phyloP scores from a whole-genome alignment of 1,140 invertebrate genomes.

The Cydia fagiglandana region DNA sequence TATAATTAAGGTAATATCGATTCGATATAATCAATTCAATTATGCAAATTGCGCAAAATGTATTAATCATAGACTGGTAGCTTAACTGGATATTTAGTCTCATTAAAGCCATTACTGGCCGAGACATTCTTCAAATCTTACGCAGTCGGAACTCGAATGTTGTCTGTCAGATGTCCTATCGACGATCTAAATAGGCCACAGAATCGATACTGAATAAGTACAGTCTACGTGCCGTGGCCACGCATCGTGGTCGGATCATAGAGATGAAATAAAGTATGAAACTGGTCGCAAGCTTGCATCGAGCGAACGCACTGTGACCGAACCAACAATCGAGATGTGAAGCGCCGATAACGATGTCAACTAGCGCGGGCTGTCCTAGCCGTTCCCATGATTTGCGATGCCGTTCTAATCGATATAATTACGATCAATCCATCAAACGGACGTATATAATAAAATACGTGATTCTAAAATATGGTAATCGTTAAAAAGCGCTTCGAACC shows the following conservation, averaged over 20 bases:
- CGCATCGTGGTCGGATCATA: constrained; percentile 63
- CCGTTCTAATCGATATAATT: constrained; percentile 74
- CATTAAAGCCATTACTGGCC: constrained; percentile 33
- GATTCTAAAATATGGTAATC: constrained; percentile 54
- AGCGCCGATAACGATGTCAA: constrained; percentile 65
- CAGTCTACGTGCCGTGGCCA: constrained; percentile 57
- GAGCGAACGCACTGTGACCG: constrained; percentile 50
- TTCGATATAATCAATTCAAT: constrained; percentile 33
- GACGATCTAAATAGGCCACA: constrained; percentile 67
- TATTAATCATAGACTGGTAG: constrained; percentile 36
- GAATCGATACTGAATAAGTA: constrained; percentile 58
- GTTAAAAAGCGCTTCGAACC: constrained; percentile 52
- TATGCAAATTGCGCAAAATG: constrained; percentile 40
- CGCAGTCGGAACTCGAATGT: constrained; percentile 49
- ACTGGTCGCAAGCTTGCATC: constrained; percentile 46
- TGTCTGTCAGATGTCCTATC: constrained; percentile 65
- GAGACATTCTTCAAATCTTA: constrained; percentile 52
- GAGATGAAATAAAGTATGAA: constrained; percentile 72
- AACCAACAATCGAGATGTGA: constrained; percentile 71
- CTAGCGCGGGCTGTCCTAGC: constrained; percentile 62
- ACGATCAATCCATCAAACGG: constrained; percentile 70
- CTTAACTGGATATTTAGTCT: constrained; percentile 40
- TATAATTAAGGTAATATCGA: constrained; percentile 22
- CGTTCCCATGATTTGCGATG: constrained; percentile 73
- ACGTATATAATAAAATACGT: constrained; percentile 61